Evolutionary conservation across 2,797 vertebrate genomes (phyloP).

Genomic region (Salmo trutta): DNA sequence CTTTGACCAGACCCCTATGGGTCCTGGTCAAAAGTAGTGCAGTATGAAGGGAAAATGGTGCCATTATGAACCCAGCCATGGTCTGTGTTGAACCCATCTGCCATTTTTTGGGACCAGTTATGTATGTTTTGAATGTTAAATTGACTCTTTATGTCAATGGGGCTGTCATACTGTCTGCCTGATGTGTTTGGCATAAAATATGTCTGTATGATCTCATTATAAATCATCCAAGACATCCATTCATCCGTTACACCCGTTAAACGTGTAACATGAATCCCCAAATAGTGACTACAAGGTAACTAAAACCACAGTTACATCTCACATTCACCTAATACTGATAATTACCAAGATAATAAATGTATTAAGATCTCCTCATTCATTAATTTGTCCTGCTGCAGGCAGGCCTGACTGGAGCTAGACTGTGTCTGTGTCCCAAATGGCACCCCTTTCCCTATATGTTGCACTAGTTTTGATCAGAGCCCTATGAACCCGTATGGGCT

Average conservation of each 20-base stretch:
- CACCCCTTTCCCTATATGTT: not conserved
- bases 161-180: too few species aligned
- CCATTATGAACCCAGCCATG: not conserved
- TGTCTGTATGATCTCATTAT: too few species aligned
- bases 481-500: not conserved
- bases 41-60: not conserved
- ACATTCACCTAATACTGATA: slow-evolving; percentile 63
- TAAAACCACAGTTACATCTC: slow-evolving; percentile 55
- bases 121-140: not conserved
- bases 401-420: slow-evolving; percentile 28
- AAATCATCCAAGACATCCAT: too few species aligned
- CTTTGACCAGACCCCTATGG: not conserved
- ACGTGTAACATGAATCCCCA: not conserved
- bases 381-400: slow-evolving; percentile 57
- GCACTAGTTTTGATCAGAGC: not conserved
- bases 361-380: slow-evolving; percentile 45
- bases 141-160: not conserved
- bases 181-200: not conserved
- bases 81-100: not conserved
- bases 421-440: slow-evolving; percentile 33
- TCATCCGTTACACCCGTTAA: not conserved
- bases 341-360: slow-evolving; percentile 58
- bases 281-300: not conserved
- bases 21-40: not conserved
- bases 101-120: not conserved